Conservation (phyloP, 2,797 vertebrate species). For the Kryptolebias ocellatus region DNA sequence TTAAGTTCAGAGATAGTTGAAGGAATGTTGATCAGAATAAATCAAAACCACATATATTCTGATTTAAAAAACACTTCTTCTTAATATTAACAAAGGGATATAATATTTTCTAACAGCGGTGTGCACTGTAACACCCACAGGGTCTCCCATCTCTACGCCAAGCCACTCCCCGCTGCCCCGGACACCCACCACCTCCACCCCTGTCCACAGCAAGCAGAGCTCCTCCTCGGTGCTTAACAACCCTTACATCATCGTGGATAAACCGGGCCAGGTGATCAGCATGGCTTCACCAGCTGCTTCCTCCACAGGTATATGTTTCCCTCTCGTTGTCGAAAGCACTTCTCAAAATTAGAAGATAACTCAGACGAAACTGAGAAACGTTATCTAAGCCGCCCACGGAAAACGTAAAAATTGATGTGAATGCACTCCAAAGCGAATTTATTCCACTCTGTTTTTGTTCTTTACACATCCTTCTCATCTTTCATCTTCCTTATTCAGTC, state of each 20-base stretch:
- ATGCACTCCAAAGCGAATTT: constrained; percentile 13
- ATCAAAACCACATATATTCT: too few species aligned
- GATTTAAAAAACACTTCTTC: too few species aligned
- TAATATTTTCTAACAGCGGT: not conserved
- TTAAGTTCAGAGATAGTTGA: not conserved
- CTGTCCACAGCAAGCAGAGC: constrained; percentile 91
- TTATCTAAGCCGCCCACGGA: constrained; percentile 46
- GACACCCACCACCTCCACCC: constrained; percentile 89
- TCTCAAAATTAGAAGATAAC: constrained; percentile 40
- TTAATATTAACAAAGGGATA: too few species aligned
- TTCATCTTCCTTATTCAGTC: constrained; percentile 9
- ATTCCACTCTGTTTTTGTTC: not conserved
- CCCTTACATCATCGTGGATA: constrained; percentile 91
- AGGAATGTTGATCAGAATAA: not conserved
- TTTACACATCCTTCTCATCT: constrained; percentile 17
- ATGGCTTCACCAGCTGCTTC: constrained; percentile 80
- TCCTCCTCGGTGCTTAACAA: constrained; percentile 88
- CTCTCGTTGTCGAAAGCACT: constrained; percentile 22
- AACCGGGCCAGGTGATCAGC: constrained; percentile 89
- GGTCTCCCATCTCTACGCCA: constrained; percentile 95
- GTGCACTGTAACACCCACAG: constrained; percentile 69
- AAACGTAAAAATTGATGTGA: constrained; percentile 38
- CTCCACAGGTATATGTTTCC: constrained; percentile 71
- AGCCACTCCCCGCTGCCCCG: constrained; percentile 93
- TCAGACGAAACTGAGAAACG: constrained; percentile 25